Percentiles rank a stretch among this genome's conserved stretches.
Conservation (phyloP, 2,888 invertebrate species). For the Drosophila kanekoi region DNA sequence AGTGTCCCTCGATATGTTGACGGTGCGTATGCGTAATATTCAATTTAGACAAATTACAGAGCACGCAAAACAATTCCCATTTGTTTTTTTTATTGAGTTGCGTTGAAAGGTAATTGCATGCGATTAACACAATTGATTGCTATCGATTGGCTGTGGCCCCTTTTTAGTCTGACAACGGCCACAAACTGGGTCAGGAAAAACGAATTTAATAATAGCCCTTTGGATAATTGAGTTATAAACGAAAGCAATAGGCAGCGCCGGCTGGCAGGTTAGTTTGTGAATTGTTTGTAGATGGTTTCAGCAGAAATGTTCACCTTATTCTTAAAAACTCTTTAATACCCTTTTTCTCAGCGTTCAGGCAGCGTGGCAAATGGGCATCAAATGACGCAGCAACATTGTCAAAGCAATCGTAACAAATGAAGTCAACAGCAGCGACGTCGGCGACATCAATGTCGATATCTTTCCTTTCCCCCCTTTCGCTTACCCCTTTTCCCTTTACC, state of each 20-base stretch:
- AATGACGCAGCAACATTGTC: constrained; percentile 77
- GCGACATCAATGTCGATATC: constrained; percentile 34
- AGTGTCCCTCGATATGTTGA: constrained; percentile 49
- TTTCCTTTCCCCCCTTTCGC: background rate
- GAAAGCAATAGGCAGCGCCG: constrained; percentile 16
- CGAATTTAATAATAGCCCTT: constrained; percentile 24
- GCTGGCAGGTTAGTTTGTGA: constrained; percentile 15
- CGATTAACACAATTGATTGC: constrained; percentile 63
- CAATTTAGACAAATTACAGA: constrained; percentile 68
- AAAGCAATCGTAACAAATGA: constrained; percentile 78
- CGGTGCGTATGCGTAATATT: constrained; percentile 73
- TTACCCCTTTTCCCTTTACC: no score
- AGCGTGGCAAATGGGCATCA: constrained; percentile 67
- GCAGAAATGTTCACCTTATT: no score
- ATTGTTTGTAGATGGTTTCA: no score
- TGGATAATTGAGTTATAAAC: constrained; percentile 45
- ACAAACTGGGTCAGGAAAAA: constrained; percentile 38
- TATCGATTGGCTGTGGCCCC: constrained; percentile 52
- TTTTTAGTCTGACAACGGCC: background rate
- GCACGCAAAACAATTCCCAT: constrained; percentile 15
- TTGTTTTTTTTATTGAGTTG: constrained; percentile 14
- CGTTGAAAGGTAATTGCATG: constrained; percentile 57
- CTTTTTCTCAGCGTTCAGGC: constrained; percentile 19
- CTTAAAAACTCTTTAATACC: constrained; percentile 1
- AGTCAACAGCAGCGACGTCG: constrained; percentile 57